phyloP scores from a whole-genome alignment of 2,888 invertebrate species.

The Cylloceria caligata region DNA sequence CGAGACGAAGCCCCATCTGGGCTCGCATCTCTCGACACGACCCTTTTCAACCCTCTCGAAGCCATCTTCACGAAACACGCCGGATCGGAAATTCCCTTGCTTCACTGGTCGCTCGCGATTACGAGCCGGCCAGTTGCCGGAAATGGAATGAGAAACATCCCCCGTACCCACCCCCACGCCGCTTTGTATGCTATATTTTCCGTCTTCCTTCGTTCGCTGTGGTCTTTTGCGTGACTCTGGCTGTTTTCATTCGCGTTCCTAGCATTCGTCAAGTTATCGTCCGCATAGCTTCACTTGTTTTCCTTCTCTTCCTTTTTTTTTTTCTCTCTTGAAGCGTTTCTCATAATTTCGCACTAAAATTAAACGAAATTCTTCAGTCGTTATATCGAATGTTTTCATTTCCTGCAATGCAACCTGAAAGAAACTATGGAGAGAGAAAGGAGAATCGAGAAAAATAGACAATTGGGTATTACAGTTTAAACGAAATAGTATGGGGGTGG shows the following conservation, averaged over 20 bases:
- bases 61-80: constrained; percentile 22
- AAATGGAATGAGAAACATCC: constrained; percentile 44
- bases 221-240: constrained; percentile 53
- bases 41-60: constrained; percentile 14
- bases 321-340: neutral
- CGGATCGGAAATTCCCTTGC: constrained; percentile 68
- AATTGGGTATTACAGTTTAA: constrained; percentile 38
- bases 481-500: neutral
- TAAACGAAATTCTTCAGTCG: constrained; percentile 26
- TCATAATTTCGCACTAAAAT: constrained; percentile 12
- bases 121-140: constrained; percentile 21
- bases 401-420: neutral
- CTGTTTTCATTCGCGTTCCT: constrained; percentile 46
- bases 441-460: constrained; percentile 20
- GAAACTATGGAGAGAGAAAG: neutral
- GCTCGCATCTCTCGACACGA: neutral
- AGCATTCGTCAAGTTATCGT: constrained; percentile 54
- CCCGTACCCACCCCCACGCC: neutral
- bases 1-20: constrained; percentile 12
- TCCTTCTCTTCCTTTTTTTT: constrained; percentile 5
- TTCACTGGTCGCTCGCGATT: constrained; percentile 1
- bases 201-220: neutral
- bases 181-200: neutral
- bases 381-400: constrained; percentile 42
- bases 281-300: neutral